Base-by-base conservation (phyloP, 2,888 invertebrate species). In the Oxyscelio sp. region DNA sequence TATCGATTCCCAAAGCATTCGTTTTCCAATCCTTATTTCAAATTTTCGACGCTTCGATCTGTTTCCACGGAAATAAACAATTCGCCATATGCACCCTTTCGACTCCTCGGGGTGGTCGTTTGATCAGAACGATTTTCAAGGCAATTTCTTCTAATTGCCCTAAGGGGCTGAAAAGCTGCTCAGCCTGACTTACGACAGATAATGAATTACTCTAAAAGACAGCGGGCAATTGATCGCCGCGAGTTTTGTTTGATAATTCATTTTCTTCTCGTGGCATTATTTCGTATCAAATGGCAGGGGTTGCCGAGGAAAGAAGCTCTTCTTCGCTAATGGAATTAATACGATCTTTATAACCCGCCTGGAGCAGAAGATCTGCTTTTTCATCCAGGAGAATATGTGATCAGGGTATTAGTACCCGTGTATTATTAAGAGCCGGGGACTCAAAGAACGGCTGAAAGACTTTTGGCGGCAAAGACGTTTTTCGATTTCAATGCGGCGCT, bases 321-420 rank as follows among this genome's bases (percentile, higher is more conserved):
- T 78, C 85, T 90, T 91, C 91, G 92, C 90, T 93, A 93, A 94
- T 93, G 93, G 93, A 94, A 93, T 94, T 93, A 93, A 94, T 93
- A 90, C 85, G 90, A 91, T 91, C 90, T 91, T 92, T 91, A 90
- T 92, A 92, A 92, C 91, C 91, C 91, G 92, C 91, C 91, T 89
- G 90, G 83, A 91, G 92, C 91, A 87, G 78, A 89, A 92, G 92
- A 92, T 93, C 92, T 90, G 90, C 93, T 92, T 94, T 94, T 87
- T 93, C 92, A 93, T 93, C 90, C 91, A 88, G 71, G 86, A 90
- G 93, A 94, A 94, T 94, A 94, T 94, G 93, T 93, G 93, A 94
- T 94, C 94, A 92, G 93, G 92, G 94, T 94, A 94, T 94, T 94
- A 94, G 93, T 92, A 91, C 90, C 90, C 91, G 90, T 93, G 92